phyloP scores from a whole-genome alignment of 2,113 vertebrate genomes.

The Poecile atricapillus region DNA sequence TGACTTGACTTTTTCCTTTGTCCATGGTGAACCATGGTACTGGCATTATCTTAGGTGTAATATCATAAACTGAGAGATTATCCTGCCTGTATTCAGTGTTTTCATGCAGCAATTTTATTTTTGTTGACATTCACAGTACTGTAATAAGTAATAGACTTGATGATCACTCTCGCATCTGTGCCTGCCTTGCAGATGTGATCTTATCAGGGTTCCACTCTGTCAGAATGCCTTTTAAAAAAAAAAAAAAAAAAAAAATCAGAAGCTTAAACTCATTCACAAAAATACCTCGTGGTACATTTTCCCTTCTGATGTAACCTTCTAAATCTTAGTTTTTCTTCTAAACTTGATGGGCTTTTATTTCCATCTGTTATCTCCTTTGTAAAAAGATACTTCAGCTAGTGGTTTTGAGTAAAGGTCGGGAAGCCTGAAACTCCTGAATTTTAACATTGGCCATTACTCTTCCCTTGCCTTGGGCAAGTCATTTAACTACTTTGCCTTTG shows the following conservation, averaged over 20 bases:
- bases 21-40: constrained; percentile 43
- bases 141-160: constrained; percentile 77
- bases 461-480: constrained; percentile 47
- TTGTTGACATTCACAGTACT: constrained; percentile 77
- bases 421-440: constrained; percentile 55
- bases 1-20: constrained; percentile 60
- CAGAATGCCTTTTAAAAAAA: constrained; percentile 71
- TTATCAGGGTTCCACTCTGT: constrained; percentile 77
- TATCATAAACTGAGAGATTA: constrained; percentile 39
- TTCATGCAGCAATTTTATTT: constrained; percentile 57
- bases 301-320: constrained; percentile 47
- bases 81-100: constrained; percentile 71
- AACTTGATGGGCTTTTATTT: constrained; percentile 34
- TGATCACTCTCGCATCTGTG: constrained; percentile 60
- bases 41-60: constrained; percentile 63
- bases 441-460: constrained; percentile 28
- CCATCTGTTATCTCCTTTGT: constrained; percentile 5
- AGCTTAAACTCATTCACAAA: constrained; percentile 63
- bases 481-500: constrained; percentile 52
- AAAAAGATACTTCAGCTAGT: constrained; percentile 3
- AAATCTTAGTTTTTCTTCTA: constrained; percentile 30
- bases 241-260: constrained; percentile 17
- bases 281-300: constrained; percentile 77
- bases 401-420: constrained; percentile 33
- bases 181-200: constrained; percentile 60